Percentiles rank a stretch among this genome's conserved stretches.
Conservation (phyloP, 2,797 vertebrate genomes). For the Tarsius wallacei region DNA sequence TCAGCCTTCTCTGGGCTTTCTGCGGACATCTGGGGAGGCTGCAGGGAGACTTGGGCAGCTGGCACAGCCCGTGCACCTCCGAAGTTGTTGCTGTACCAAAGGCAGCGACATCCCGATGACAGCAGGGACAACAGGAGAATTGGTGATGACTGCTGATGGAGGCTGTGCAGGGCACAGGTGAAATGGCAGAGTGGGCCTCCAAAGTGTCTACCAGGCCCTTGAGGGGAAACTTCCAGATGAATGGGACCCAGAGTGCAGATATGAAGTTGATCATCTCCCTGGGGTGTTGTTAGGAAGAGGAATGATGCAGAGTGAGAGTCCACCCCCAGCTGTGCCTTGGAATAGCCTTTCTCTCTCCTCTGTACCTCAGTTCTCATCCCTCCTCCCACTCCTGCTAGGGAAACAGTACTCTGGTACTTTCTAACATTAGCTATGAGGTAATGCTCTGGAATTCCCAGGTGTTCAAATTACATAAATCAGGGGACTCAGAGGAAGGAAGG, state of each 20-base stretch:
- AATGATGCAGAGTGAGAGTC: neutral
- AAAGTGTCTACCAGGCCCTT: neutral
- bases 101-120: neutral
- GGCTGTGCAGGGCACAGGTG: neutral
- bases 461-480: neutral
- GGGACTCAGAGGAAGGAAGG: neutral
- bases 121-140: neutral
- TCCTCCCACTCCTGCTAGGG: neutral
- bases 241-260: neutral
- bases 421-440: neutral
- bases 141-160: rapidly evolving
- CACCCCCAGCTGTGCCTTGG: neutral
- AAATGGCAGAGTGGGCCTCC: neutral
- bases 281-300: neutral
- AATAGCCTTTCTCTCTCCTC: neutral
- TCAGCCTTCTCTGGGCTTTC: conserved; percentile 19
- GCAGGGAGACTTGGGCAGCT: neutral
- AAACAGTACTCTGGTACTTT: neutral
- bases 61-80: neutral
- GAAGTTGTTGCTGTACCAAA: neutral
- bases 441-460: conserved; percentile 19
- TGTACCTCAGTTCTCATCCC: neutral
- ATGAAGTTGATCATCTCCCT: neutral
- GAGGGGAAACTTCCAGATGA: neutral
- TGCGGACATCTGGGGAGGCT: neutral